Base-by-base conservation (phyloP, 2,888 invertebrate species). In the Lasius platythorax region DNA sequence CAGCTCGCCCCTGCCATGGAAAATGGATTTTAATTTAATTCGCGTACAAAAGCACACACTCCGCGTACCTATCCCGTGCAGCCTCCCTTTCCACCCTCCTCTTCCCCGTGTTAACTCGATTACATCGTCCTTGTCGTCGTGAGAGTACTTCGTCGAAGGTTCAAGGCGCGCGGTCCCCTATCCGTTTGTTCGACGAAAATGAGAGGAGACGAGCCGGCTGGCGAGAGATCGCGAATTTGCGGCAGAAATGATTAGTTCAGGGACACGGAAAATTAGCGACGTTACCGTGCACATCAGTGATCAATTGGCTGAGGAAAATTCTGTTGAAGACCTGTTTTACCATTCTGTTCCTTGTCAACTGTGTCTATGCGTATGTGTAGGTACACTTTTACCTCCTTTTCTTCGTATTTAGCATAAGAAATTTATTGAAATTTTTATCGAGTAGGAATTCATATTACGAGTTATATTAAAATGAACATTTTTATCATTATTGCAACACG, bases 1-100 rank as follows among this genome's bases (percentile, higher is more conserved):
- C 73, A 79, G 79, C 61, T 81, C 74, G 79, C 56, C 78, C 64
- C 50, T 50, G 64, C 81, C 64, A 64, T 74, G 68, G 83, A 79
- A 83, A 83, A 83, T 83, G 83, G 83, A 83, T 83, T 83, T 83
- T 83, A 83, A 83, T 81, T 81, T 78, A 83, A 83, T 83, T 75
- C 46, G 56, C 61, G 30, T 66, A 61, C 46, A 83, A 79, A 81
- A 81, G 66, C 79, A 61, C 83, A 78, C 72, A 53, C 53, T 53
- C 15, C 74, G 61, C 33, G 56, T 23, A 18, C 37, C 46, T 15
- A 23, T 18, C 43, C 12, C 12, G 12, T 28, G n/a, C n/a, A 28
- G 56, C 74, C 12, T 9, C 37, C 37, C 79, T 73, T 79, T 74
- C 61, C 43, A n/a, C 40, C 28, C 12, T 15, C 33, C 28, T 4